Evolutionary conservation across 2,888 invertebrate species (phyloP).

Genomic region (Cloeon dipterum): DNA sequence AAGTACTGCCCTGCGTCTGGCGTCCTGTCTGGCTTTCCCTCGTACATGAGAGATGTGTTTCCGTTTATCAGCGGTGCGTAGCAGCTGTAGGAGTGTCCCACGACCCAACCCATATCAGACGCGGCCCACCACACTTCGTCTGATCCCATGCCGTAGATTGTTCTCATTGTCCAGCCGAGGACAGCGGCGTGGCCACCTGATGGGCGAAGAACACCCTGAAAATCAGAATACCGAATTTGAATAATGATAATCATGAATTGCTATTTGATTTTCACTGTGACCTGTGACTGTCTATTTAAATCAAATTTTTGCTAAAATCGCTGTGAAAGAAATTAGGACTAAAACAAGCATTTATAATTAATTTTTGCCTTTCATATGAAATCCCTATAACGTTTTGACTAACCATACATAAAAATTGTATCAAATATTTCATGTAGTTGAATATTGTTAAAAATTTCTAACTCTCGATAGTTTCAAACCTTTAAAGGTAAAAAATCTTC

Average conservation of each 20-base stretch:
- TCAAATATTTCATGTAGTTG: no score
- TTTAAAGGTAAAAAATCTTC: no score
- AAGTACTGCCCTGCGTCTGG: constrained; percentile 85
- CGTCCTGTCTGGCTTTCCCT: constrained; percentile 87
- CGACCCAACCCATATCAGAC: constrained; percentile 79
- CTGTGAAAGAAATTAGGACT: no score
- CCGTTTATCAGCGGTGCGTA: constrained; percentile 72
- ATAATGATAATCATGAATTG: constrained; percentile 4
- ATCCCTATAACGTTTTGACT: no score
- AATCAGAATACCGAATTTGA: no score
- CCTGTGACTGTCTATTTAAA: background rate
- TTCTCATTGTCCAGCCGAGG: constrained; percentile 62
- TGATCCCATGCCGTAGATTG: constrained; percentile 50
- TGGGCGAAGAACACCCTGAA: constrained; percentile 68
- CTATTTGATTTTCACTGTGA: background rate
- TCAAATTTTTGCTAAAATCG: background rate
- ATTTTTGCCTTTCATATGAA: no score
- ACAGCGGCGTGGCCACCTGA: constrained; percentile 73
- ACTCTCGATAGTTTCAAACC: no score
- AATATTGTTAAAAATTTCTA: no score
- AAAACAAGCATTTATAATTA: no score
- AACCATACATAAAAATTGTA: no score
- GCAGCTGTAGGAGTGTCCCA: constrained; percentile 86
- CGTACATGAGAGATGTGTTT: constrained; percentile 59
- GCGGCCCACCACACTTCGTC: constrained; percentile 81